Percentiles rank a stretch among this genome's conserved stretches.
phyloP scores from a whole-genome alignment of 2,797 vertebrate genomes.

The Lepidocolaptes lacrymiger region DNA sequence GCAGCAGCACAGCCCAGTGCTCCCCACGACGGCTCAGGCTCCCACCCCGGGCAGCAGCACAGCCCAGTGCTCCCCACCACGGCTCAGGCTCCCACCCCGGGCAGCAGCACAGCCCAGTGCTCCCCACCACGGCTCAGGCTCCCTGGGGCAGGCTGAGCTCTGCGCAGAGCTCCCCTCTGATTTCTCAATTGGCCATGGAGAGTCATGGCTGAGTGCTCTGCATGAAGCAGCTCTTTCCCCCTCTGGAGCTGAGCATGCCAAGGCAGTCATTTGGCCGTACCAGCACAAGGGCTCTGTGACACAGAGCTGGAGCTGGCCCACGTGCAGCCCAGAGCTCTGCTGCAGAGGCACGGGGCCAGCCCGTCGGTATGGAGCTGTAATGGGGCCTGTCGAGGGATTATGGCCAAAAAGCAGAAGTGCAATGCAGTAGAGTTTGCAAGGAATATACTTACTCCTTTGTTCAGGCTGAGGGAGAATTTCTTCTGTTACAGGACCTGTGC shows the following conservation, averaged over 20 bases:
- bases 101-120: not conserved
- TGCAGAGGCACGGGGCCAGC: not conserved
- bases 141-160: not conserved
- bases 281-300: not conserved
- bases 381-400: not conserved
- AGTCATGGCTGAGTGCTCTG: not conserved
- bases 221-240: not conserved
- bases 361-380: rapidly evolving
- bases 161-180: not conserved
- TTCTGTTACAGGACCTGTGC: not conserved
- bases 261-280: not conserved
- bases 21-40: not conserved
- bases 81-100: not conserved
- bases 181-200: conserved; percentile 2
- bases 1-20: not conserved
- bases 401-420: not conserved
- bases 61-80: not conserved
- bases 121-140: not conserved
- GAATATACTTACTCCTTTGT: conserved; percentile 6
- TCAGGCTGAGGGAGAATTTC: not conserved
- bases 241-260: not conserved
- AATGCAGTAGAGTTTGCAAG: not conserved
- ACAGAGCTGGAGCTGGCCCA: not conserved
- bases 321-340: not conserved
- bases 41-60: not conserved